Base-by-base conservation (phyloP, 2,888 invertebrate genomes). In the Phrixothrix hirtus region DNA sequence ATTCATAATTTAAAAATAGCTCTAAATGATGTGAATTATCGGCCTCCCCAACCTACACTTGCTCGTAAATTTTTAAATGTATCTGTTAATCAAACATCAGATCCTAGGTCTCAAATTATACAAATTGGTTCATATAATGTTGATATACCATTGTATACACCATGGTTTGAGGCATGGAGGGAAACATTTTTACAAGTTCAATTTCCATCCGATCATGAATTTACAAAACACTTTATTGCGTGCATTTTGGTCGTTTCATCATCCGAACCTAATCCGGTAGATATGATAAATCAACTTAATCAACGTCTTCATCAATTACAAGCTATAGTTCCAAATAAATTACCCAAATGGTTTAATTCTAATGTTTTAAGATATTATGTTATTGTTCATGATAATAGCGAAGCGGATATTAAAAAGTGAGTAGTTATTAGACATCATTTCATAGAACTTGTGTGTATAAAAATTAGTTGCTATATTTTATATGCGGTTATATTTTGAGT, bases 151-250 rank as follows among this genome's bases (percentile, higher is more conserved):
- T 78, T 83, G 26, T 81, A 85, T 6, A 90, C 92, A 43, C 89
- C 94, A 9, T 98, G 98, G 97, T 98, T 92, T 80, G 95, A 96
- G 75, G 85, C 88, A 6, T 98, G 95, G 92, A 83, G 95, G 65
- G 93, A 95, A 65, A 89, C 89, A 16, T 96, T 96, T 75, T 79
- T 95, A 32, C 86, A 88, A 68, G 86, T 93, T 52, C 87, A 92
- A 71, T 91, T 89, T 72, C 91, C 92, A 11, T 88, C 90, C 2
- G 97, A 98, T 70, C 97, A 98, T 79, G 99, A 99, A 77, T 98
- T 95, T 70, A 89, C 95, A 0, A 90, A 91, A 68, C 93, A 94
- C 75, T 89, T 89, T 69, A 72, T 93, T 42, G 89, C 89, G 9
- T 93, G 93, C 72, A 83, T 92, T 67, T 81, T 92, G 64, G 86